phyloP scores from a whole-genome alignment of 2,888 invertebrate genomes.

The Hermaeophaga mercurialis region DNA sequence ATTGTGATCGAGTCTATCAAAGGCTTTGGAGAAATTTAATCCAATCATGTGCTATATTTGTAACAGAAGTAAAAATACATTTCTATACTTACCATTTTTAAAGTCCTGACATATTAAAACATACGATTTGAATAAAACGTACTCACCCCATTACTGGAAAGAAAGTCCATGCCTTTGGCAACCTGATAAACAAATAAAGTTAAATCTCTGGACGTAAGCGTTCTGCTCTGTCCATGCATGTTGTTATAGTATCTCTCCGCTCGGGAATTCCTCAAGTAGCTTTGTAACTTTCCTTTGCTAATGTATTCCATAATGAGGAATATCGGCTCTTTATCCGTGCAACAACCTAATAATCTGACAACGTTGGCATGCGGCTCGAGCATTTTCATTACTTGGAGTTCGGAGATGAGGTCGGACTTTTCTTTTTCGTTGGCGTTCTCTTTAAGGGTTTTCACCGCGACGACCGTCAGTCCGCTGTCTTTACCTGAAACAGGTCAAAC shows the following conservation, averaged over 20 bases:
- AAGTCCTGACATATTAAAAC: no score
- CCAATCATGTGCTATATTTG: no score
- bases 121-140: no score
- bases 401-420: constrained; percentile 83
- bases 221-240: constrained; percentile 75
- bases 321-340: constrained; percentile 88
- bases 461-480: constrained; percentile 73
- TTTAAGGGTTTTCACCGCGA: constrained; percentile 94
- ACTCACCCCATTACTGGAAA: constrained; percentile 81
- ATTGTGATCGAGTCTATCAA: no score
- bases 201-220: constrained; percentile 82
- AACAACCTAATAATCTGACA: constrained; percentile 85
- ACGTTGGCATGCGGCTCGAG: constrained; percentile 90
- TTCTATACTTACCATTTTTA: no score
- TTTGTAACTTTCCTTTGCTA: constrained; percentile 85
- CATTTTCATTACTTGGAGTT: constrained; percentile 90
- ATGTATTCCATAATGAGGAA: constrained; percentile 94
- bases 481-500: constrained; percentile 64
- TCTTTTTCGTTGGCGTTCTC: constrained; percentile 90
- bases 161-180: constrained; percentile 86
- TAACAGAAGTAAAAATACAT: no score
- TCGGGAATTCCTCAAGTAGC: constrained; percentile 83
- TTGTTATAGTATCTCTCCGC: constrained; percentile 83
- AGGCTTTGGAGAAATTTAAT: no score
- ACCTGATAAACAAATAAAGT: constrained; percentile 92